These are phyloP conservation scores for Ophion ventricosus DNA, from an alignment of 2,888 invertebrate species.

Conservation along the genomic window DNA sequence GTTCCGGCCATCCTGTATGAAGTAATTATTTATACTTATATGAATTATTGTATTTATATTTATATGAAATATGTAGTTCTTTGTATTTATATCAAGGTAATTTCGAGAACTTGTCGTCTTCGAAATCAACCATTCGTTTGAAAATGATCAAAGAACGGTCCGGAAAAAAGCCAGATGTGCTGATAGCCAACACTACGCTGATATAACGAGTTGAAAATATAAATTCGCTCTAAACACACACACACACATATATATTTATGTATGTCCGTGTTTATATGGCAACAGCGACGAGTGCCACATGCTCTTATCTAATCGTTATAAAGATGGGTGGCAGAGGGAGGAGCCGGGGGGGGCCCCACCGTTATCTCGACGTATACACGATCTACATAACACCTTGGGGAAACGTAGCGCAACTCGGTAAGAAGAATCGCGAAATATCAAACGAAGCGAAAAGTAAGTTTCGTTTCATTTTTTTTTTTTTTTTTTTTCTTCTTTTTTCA, in stretches of 20 bases:
- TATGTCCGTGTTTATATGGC: constrained; percentile 4
- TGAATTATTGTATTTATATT: too few species aligned
- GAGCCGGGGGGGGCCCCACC: constrained; percentile 9
- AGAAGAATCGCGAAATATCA: constrained; percentile 42
- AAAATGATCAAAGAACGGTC: neutral
- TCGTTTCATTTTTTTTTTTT: constrained; percentile 3
- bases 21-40: too few species aligned
- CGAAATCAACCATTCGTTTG: neutral
- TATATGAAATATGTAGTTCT: too few species aligned
- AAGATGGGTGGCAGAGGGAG: constrained; percentile 53
- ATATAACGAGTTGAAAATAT: neutral
- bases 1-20: too few species aligned
- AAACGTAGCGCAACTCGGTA: constrained; percentile 34
- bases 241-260: neutral
- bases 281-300: constrained; percentile 13
- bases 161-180: neutral
- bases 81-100: neutral
- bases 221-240: neutral
- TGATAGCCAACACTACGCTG: neutral
- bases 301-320: constrained; percentile 67
- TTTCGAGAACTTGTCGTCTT: neutral
- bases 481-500: neutral
- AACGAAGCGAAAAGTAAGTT: constrained; percentile 37
- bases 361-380: constrained; percentile 63
- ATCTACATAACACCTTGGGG: constrained; percentile 62